phyloP scores from a whole-genome alignment of 2,888 invertebrate species.

The Xylota segnis region DNA sequence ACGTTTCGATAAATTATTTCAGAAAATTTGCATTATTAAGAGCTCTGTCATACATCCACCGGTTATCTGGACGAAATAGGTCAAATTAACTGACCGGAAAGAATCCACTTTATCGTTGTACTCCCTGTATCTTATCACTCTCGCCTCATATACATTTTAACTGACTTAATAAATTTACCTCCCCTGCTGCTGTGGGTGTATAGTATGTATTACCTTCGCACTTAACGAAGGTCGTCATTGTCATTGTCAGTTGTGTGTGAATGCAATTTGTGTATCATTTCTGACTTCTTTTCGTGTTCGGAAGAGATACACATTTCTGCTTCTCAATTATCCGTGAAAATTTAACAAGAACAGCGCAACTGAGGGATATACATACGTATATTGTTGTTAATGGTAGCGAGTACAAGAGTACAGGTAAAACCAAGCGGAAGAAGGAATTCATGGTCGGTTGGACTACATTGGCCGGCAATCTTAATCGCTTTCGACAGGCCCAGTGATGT shows the following conservation, averaged over 20 bases:
- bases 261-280: constrained; percentile 68
- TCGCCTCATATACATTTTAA: constrained; percentile 56
- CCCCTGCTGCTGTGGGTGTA: not conserved
- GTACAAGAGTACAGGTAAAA: not conserved
- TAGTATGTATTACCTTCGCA: constrained; percentile 19
- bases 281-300: constrained; percentile 24
- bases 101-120: constrained; percentile 23
- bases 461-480: constrained; percentile 60
- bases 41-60: constrained; percentile 21
- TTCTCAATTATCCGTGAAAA: constrained; percentile 73
- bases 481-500: constrained; percentile 58
- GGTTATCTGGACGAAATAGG: constrained; percentile 32
- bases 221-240: constrained; percentile 56
- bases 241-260: constrained; percentile 42
- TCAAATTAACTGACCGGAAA: constrained; percentile 71
- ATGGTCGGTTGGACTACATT: constrained; percentile 58
- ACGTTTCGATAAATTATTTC: not conserved
- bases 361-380: not conserved
- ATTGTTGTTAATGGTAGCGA: constrained; percentile 8
- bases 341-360: constrained; percentile 67
- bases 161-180: constrained; percentile 52
- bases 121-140: constrained; percentile 45
- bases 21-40: constrained; percentile 30
- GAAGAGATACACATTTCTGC: constrained; percentile 44
- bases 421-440: constrained; percentile 49